Evolutionary conservation across 1,140 invertebrate genomes (phyloP), one percentile per base, ranked within the genome.

Genomic region (Diploscapter pachys): DNA sequence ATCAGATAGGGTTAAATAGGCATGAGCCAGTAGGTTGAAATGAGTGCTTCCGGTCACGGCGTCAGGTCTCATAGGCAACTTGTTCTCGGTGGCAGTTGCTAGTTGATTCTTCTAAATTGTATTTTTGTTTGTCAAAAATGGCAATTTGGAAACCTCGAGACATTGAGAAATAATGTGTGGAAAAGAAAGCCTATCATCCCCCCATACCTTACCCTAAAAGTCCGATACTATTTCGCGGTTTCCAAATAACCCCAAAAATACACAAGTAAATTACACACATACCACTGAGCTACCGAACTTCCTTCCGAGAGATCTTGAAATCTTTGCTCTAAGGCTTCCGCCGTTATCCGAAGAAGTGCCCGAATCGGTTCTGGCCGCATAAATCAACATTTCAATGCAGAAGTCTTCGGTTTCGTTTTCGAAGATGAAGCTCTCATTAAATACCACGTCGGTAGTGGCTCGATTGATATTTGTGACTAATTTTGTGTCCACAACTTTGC

Each of bases 261-360:
- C 48, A 59, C 13, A 61, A 63, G 68, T 13, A 70, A 31, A 31
- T 5, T 48, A 5, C 13, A 13, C 2, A 11, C 71, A 3, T 66
- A 74, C 72, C 72, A 74, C 64, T 68, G 57, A 68, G 9, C 65
- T n/a, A 5, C 75, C 75, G 56, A 76, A 71, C 13, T 71, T 71
- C 63, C 75, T 76, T 61, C 75, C 75, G 48, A 76, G 54, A 9
- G 75, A 76, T 55, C 75, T 53, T 4, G 75, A 72, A 2, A 76
- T 76, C 67, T 64, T 72, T 13, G 56, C 54, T 65, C 62, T 63
- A 54, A 76, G 61, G 56, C 75, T 76, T 48, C 75, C 75, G 4
- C 75, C 70, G 4, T 51, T 59, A 59, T 71, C 48, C 6, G 56
- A 57, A 6, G 69, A 55, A 31, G 31, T 31, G 3, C 72, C 72